These are phyloP conservation scores for Rostratula benghalensis DNA, from an alignment of 2,113 vertebrate species.

Conservation along the genomic window DNA sequence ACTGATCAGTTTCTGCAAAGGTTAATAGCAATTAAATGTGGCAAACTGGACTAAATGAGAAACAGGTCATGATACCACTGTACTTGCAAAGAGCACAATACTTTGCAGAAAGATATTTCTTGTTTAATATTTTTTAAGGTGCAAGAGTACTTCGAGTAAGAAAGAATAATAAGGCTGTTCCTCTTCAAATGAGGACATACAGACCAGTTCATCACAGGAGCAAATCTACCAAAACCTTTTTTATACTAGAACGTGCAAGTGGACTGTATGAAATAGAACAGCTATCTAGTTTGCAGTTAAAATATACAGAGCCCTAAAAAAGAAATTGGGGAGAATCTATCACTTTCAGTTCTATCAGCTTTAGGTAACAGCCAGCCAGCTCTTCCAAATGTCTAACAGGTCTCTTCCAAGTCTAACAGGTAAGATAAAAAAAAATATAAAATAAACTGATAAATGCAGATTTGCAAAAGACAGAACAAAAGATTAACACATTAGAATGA, in stretches of 20 bases:
- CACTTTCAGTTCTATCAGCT: background rate
- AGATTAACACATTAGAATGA: background rate
- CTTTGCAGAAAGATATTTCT: constrained; percentile 70
- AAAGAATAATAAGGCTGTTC: constrained; percentile 22
- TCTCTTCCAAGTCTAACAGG: background rate
- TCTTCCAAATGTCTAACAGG: background rate
- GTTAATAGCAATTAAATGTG: constrained; percentile 90
- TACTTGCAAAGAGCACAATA: constrained; percentile 80
- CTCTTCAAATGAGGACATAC: constrained; percentile 16
- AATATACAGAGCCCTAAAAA: background rate
- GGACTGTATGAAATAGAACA: too few species aligned
- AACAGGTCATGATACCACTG: constrained; percentile 83
- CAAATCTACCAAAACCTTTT: background rate
- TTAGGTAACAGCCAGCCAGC: background rate
- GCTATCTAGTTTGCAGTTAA: background rate
- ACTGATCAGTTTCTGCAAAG: constrained; percentile 85
- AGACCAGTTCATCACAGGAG: constrained; percentile 2
- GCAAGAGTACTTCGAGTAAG: constrained; percentile 5
- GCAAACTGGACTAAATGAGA: constrained; percentile 85
- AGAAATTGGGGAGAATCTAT: background rate
- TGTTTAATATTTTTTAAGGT: constrained; percentile 64
- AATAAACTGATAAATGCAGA: background rate
- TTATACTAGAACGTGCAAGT: background rate
- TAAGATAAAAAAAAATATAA: background rate
- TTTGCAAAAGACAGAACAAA: background rate